A percentile compares a stretch with the other conserved stretches of the same genome.
phyloP scores from a whole-genome alignment of 1,140 invertebrate species.

The Stegodyphus mimosarum region DNA sequence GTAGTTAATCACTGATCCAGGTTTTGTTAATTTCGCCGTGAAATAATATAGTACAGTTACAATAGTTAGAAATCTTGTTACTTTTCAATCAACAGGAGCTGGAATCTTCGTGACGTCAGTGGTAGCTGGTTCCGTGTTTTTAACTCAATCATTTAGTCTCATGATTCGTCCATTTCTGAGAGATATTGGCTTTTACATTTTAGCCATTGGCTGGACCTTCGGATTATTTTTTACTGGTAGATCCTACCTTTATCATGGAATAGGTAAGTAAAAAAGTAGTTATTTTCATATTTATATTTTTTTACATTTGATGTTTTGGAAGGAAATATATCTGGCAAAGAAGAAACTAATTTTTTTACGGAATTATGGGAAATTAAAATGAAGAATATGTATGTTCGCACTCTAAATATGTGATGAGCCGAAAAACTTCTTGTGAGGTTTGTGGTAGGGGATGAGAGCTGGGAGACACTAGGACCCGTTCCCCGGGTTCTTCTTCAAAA shows the following conservation, averaged over 20 bases:
- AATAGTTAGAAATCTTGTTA: background rate
- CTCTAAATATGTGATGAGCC: too few relatives aligned
- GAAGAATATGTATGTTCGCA: too few relatives aligned
- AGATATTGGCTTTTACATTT: conserved; percentile 77
- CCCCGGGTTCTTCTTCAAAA: too few relatives aligned
- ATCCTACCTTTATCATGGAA: conserved; percentile 66
- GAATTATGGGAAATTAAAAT: too few relatives aligned
- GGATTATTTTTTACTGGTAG: conserved; percentile 69
- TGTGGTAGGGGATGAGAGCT: too few relatives aligned
- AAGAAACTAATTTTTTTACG: too few relatives aligned
- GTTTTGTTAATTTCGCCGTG: too few relatives aligned
- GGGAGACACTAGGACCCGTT: too few relatives aligned
- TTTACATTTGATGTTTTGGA: background rate
- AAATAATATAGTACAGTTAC: too few relatives aligned
- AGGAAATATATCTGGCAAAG: too few relatives aligned
- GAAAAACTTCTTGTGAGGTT: too few relatives aligned
- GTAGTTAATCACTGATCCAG: too few relatives aligned
- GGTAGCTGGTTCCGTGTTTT: conserved; percentile 75
- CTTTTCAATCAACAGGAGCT: conserved; percentile 66
- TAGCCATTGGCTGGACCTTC: conserved; percentile 71
- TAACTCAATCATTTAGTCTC: conserved; percentile 74
- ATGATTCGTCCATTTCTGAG: conserved; percentile 74
- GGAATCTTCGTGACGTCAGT: conserved; percentile 78
- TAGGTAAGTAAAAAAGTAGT: conserved; percentile 65
- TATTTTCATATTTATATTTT: background rate